Percentiles rank a stretch among this genome's conserved stretches.
Evolutionary conservation across 2,113 vertebrate genomes (phyloP).

Genomic region (Larimichthys polyactis): DNA sequence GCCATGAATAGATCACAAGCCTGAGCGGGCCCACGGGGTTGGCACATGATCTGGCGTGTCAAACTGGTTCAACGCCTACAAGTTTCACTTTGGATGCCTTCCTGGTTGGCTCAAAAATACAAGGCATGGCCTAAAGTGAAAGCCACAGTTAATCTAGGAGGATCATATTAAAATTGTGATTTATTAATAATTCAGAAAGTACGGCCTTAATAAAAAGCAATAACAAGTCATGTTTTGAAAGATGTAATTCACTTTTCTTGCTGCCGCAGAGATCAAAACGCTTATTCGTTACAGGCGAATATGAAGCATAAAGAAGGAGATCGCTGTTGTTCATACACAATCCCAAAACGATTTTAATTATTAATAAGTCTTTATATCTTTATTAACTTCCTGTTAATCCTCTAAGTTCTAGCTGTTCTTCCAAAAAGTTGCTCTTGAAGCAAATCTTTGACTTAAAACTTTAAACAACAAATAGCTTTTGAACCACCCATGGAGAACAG

Average conservation of each 20-base stretch:
- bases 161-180: neutral
- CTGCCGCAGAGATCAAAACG: neutral
- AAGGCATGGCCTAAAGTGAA: neutral
- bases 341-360: neutral
- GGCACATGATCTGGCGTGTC: conserved; percentile 16
- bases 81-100: conserved; percentile 19
- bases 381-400: too few species aligned
- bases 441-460: neutral
- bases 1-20: conserved; percentile 46
- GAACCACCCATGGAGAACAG: conserved; percentile 20
- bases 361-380: too few species aligned
- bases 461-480: conserved; percentile 3
- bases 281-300: neutral
- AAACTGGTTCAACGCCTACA: conserved; percentile 38
- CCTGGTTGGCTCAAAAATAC: neutral
- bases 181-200: neutral
- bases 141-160: neutral
- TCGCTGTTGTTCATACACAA: neutral
- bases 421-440: too few species aligned
- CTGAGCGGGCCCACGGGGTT: conserved; percentile 15
- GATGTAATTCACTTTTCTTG: neutral
- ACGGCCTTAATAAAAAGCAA: neutral
- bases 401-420: neutral
- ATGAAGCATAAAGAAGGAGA: neutral
- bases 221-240: neutral